Conservation (phyloP, 2,888 invertebrate species). For the Bibio marci region DNA sequence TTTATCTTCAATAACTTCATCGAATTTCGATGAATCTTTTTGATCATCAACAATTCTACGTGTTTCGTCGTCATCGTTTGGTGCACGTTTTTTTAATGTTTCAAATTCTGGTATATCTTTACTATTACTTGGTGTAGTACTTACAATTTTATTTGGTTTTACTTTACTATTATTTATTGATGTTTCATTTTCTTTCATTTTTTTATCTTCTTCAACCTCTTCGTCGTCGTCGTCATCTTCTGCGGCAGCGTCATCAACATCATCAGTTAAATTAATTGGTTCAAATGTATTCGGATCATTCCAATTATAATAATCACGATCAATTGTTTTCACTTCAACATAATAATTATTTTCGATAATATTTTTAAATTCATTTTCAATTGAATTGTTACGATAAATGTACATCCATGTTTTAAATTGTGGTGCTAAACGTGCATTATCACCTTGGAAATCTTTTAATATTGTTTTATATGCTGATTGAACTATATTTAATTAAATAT, state of each 20-base stretch:
- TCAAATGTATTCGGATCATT: too few species aligned
- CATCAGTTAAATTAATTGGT: background rate
- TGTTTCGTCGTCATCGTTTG: constrained; percentile 2
- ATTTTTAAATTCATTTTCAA: constrained; percentile 40
- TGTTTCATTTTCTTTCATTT: background rate
- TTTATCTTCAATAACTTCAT: constrained; percentile 27
- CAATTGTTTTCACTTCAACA: constrained; percentile 42
- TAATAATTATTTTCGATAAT: constrained; percentile 39
- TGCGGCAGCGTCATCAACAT: background rate
- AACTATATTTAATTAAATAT: constrained; percentile 1
- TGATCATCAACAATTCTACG: constrained; percentile 11
- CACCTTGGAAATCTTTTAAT: constrained; percentile 11
- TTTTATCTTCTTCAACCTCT: background rate
- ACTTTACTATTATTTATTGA: background rate
- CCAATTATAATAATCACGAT: constrained; percentile 17
- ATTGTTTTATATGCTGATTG: constrained; percentile 6
- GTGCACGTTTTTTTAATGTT: constrained; percentile 20
- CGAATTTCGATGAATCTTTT: constrained; percentile 24
- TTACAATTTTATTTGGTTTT: background rate
- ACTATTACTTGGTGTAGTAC: constrained; percentile 18
- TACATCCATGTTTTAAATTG: constrained; percentile 50
- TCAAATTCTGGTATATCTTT: constrained; percentile 28
- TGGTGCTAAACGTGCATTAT: constrained; percentile 30
- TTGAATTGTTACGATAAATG: constrained; percentile 45
- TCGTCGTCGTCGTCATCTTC: background rate